Conservation (phyloP, 2,888 invertebrate genomes). For the Perizoma affinitatum region DNA sequence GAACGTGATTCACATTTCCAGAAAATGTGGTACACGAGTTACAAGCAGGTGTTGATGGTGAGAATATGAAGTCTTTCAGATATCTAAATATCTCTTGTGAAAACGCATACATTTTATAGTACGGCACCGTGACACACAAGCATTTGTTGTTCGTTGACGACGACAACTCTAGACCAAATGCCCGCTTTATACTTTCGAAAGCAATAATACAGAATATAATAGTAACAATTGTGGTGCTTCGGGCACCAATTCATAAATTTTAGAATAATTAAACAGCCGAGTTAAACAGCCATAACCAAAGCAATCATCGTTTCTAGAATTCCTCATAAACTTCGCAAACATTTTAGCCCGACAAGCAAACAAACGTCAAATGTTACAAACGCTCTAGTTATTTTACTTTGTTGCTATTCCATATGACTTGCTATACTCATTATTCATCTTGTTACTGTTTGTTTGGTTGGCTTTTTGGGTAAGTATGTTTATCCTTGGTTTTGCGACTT, state of each 20-base stretch:
- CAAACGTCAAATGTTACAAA: slow-evolving; percentile 44
- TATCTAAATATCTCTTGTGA: no score
- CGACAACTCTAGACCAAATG: no score
- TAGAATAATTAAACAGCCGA: slow-evolving; percentile 13
- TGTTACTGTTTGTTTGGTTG: slow-evolving; percentile 2
- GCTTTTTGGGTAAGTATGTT: slow-evolving; percentile 7
- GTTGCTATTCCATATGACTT: slow-evolving; percentile 28
- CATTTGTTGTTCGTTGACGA: no score
- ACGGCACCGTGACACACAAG: no score
- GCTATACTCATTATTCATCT: slow-evolving; percentile 30
- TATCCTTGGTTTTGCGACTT: slow-evolving; percentile 1
- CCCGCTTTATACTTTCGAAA: no score
- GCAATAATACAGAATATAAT: no score
- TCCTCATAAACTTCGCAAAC: slow-evolving; percentile 42
- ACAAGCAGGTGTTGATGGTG: neutral
- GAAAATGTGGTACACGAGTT: neutral
- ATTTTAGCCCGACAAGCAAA: slow-evolving; percentile 43
- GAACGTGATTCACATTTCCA: slow-evolving; percentile 25
- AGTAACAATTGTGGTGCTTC: no score
- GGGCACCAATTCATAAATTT: slow-evolving; percentile 1
- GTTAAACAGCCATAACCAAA: slow-evolving; percentile 11
- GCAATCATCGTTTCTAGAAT: slow-evolving; percentile 41
- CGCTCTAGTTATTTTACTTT: slow-evolving; percentile 26
- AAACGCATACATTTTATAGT: no score
- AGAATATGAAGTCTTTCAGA: neutral